Base-by-base conservation (phyloP, 2,888 invertebrate genomes). In the Drosophila niveifrons region DNA sequence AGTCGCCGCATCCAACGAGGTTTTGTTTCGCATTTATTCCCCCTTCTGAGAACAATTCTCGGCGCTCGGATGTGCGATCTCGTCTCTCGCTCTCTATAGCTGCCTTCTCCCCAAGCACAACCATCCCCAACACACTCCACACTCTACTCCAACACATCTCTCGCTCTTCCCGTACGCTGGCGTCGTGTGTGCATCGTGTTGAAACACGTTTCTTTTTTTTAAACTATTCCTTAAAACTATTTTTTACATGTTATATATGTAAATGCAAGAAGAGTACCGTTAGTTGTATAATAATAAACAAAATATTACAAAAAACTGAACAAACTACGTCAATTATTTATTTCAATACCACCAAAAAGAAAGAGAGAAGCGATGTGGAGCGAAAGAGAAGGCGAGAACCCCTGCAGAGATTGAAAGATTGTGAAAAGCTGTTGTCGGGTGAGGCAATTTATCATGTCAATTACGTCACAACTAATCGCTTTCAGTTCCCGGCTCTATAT, bases 241-340 rank as follows among this genome's bases (percentile, higher is more conserved):
- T 84, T 80, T 90, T 90, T 91, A 90, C 91, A 91, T 91, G 90
- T 91, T 91, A 91, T 92, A 91, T 91, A 91, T 91, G 90, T 91
- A 90, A 90, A 80, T 73, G 72, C 72, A 79, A 73, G 65, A 57
- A 59, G 80, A 86, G 56, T 82, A 82, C 87, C 80, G 76, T 83
- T 90, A 90, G 90, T 82, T 90, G 75, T 90, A 86, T 84, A 84
- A 77, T 77, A 78, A 68, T 69, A 75, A 72, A 66, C 23, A 23
- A 66, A 56, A 59, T 46, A 51, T 73, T 65, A 59, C 57, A 71
- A 73, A 44, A 64, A 28, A 18, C 8, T 3, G n/a, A 36, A 11
- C 36, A 9, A 31, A 55, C 3, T 8, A 6, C 7, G 13, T 13
- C 29, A 31, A 31, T 23, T 3, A 23, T 4, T 4, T 17, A 18